Evolutionary conservation across 1,140 invertebrate genomes (phyloP), one percentile per base, ranked within the genome.

Genomic region (Apis cerana): DNA sequence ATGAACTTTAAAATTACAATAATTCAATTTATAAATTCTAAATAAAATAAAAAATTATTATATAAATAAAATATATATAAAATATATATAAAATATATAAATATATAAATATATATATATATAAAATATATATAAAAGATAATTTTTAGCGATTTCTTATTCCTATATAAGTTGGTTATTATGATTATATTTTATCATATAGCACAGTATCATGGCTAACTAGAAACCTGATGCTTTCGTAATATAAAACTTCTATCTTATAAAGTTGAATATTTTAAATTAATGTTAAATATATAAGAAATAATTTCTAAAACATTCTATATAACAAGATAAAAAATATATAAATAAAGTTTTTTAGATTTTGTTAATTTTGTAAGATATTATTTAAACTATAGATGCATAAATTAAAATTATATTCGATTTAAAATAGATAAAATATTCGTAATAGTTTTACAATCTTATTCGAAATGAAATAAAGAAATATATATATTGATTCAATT

Each of bases 221-320:
- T 21, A 74, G 69, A 80, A 33, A 67, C 50, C 43, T 0, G 62
- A 67, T 65, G 67, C 77, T 71, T 52, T 15, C n/a, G 10, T 62
- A 61, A 54, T 62, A 52, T 4, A 15, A 52, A 80, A 62, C 68
- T 21, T 48, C 9, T 58, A 27, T 52, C 17, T 33, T 5, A 21
- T 76, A 15, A 5, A 68, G 19, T 23, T n/a, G 68, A 43, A 68
- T n/a, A 58, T 59, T 27, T 43, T 8, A 1, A n/a, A 68, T 13
- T 78, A 58, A 56, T 33, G 54, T 65, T 54, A 59, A 23, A 48
- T 7, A 43, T 7, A 5, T 43, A 43, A 43, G 33, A 43, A 43
- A 43, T n/a, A n/a, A 13, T 33, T 50, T 17, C n/a, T 27, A n/a
- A 67, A 68, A 77, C 21, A 13, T n/a, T 2, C 54, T n/a, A 23